Evolutionary conservation across 2,113 vertebrate species (phyloP).

Genomic region (Callionymus lyra): DNA sequence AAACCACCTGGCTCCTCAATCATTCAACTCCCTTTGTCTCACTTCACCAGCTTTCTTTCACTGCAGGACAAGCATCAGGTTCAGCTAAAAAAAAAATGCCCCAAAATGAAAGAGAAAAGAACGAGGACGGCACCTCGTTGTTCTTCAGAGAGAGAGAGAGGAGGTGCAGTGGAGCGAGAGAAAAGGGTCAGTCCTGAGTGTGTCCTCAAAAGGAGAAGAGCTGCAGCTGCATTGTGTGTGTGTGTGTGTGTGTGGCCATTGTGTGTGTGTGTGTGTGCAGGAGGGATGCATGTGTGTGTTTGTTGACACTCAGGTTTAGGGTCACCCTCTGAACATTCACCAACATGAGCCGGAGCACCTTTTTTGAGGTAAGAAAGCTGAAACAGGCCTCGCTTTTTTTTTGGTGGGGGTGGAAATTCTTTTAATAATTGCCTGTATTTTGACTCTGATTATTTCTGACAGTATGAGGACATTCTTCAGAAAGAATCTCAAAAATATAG

Average conservation of each 20-base stretch:
- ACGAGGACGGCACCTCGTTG: slow-evolving; percentile 1
- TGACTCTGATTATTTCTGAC: background rate
- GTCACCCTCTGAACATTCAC: slow-evolving; percentile 3
- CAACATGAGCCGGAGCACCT: slow-evolving; percentile 57
- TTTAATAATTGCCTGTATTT: background rate
- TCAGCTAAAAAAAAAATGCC: too few species aligned
- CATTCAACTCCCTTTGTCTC: too few species aligned
- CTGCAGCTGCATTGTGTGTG: slow-evolving; percentile 13
- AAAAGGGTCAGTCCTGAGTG: slow-evolving; percentile 37
- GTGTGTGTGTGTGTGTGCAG: slow-evolving; percentile 4
- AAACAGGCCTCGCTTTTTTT: background rate
- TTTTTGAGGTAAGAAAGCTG: slow-evolving; percentile 58
- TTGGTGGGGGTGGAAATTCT: too few species aligned
- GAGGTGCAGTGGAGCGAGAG: slow-evolving; percentile 11
- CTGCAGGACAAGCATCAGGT: too few species aligned
- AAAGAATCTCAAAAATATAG: background rate
- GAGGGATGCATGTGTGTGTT: slow-evolving; percentile 1
- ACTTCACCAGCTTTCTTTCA: too few species aligned
- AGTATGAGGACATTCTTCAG: too few species aligned
- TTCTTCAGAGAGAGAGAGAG: background rate
- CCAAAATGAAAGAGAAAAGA: background rate
- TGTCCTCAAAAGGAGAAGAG: slow-evolving; percentile 35
- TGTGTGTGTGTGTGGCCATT: slow-evolving; percentile 5
- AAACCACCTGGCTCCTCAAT: too few species aligned
- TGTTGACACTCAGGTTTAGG: slow-evolving; percentile 11